Evolutionary conservation across 2,113 vertebrate genomes (phyloP).

Genomic region (Bothrops jararaca): DNA sequence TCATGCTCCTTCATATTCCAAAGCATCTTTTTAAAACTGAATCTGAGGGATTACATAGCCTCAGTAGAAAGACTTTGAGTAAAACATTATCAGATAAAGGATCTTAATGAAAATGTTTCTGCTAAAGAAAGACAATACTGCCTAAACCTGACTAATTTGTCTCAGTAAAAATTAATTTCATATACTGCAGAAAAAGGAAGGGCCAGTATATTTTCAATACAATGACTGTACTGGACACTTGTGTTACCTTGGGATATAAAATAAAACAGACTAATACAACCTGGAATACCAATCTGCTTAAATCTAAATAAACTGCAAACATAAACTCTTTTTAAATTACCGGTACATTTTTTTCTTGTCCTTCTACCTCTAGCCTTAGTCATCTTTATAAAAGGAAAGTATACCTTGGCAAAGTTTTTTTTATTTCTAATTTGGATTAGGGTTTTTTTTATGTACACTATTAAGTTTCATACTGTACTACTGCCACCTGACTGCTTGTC

Average conservation of each 20-base stretch:
- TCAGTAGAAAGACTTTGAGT: not conserved
- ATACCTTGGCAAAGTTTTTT: constrained; percentile 58
- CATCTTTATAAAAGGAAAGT: constrained; percentile 54
- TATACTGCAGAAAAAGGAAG: not conserved
- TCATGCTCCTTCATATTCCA: not conserved
- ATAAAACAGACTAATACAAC: not conserved
- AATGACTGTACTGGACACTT: no score
- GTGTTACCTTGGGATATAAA: not conserved
- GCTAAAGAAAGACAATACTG: not conserved
- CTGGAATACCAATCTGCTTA: not conserved
- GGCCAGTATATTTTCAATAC: not conserved
- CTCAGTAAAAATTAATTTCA: not conserved
- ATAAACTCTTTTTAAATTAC: not conserved
- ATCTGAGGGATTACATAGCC: not conserved
- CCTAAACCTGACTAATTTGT: not conserved
- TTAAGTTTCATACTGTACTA: constrained; percentile 62
- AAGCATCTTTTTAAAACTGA: not conserved
- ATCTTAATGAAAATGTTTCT: not conserved
- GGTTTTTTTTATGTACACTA: constrained; percentile 62
- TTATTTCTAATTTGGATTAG: constrained; percentile 63
- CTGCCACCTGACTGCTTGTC: constrained; percentile 66
- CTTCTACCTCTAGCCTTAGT: constrained; percentile 24
- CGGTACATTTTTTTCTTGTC: not conserved
- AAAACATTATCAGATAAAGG: not conserved
- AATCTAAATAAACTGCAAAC: not conserved